phyloP scores from a whole-genome alignment of 2,888 invertebrate genomes.

The Torymus auratus region DNA sequence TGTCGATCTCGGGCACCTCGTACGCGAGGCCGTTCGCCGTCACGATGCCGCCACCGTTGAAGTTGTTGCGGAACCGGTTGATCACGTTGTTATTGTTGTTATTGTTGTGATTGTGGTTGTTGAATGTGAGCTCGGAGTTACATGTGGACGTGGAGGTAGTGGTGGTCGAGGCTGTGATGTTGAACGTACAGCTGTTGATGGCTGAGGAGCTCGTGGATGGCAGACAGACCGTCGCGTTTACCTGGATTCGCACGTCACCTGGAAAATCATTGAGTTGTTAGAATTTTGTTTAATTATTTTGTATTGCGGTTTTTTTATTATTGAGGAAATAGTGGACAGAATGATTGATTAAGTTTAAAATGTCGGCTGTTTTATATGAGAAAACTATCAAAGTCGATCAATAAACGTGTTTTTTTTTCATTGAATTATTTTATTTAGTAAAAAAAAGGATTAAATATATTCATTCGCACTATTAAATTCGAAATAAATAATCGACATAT shows the following conservation, averaged over 20 bases:
- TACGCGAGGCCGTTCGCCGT: conserved; percentile 54
- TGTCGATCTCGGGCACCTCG: neutral
- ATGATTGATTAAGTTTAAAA: too few relatives aligned
- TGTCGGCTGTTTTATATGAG: too few relatives aligned
- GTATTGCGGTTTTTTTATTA: too few relatives aligned
- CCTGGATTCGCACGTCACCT: conserved; percentile 67
- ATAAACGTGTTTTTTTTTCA: too few relatives aligned
- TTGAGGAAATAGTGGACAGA: too few relatives aligned
- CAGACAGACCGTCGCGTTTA: conserved; percentile 72
- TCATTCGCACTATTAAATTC: too few relatives aligned
- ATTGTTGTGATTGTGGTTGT: neutral
- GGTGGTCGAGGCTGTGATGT: conserved; percentile 70
- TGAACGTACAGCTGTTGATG: conserved; percentile 69
- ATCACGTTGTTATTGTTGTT: neutral
- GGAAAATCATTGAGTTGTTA: neutral
- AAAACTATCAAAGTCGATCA: too few relatives aligned
- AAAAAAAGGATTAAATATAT: too few relatives aligned
- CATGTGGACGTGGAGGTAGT: neutral
- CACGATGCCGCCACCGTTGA: conserved; percentile 70
- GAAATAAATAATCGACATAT: too few relatives aligned
- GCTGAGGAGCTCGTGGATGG: conserved; percentile 65
- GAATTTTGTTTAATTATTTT: too few relatives aligned
- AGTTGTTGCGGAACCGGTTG: conserved; percentile 54
- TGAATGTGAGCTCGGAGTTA: too few relatives aligned
- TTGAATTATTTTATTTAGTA: too few relatives aligned